A percentile compares a stretch with the other conserved stretches of the same genome.
Evolutionary conservation across 2,113 vertebrate species (phyloP).

Genomic region (Phrynosoma blainvillii): DNA sequence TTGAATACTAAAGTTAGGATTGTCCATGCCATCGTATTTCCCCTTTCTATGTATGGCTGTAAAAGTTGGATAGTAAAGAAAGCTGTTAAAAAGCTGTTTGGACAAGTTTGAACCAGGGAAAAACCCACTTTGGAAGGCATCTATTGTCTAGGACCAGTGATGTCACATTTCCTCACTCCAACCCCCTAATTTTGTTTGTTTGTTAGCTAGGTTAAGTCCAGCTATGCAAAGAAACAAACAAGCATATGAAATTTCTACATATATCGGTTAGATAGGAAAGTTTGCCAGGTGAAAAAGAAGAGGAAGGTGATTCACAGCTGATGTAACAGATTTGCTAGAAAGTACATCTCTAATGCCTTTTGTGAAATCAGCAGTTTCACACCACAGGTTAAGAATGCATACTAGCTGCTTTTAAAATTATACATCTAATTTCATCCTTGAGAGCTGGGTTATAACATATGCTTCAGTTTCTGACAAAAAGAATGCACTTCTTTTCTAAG

Average conservation of each 20-base stretch:
- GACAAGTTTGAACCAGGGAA: background rate
- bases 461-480: background rate
- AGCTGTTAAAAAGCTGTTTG: background rate
- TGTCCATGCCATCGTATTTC: too few relatives aligned
- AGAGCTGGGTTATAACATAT: too few relatives aligned
- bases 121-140: background rate
- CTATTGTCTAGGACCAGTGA: background rate
- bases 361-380: background rate
- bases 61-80: too few relatives aligned
- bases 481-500: background rate
- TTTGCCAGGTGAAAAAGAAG: too few relatives aligned
- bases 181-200: background rate
- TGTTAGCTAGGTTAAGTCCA: background rate
- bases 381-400: background rate
- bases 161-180: background rate
- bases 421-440: background rate
- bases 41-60: too few relatives aligned
- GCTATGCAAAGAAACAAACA: background rate
- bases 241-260: background rate
- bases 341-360: background rate
- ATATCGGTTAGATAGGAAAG: background rate
- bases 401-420: background rate
- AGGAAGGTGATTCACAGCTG: background rate
- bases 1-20: too few relatives aligned
- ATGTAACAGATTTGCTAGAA: background rate